These are phyloP conservation scores for Anaspis maculata DNA, from an alignment of 2,888 invertebrate genomes.

Conservation along the genomic window DNA sequence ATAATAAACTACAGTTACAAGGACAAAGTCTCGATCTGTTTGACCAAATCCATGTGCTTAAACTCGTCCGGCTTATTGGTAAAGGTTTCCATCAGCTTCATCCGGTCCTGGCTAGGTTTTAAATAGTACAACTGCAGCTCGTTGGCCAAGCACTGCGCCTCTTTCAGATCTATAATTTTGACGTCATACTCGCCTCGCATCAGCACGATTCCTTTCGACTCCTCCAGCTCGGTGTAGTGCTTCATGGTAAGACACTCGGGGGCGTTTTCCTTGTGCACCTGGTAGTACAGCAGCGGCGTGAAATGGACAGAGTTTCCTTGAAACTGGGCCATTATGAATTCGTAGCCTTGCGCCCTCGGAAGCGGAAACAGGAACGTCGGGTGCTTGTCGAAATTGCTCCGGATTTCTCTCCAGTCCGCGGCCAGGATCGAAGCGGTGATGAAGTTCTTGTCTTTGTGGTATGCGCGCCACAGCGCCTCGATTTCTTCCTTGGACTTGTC, in stretches of 20 bases:
- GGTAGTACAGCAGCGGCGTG: slow-evolving; percentile 77
- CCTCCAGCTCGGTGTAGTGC: slow-evolving; percentile 67
- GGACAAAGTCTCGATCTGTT: slow-evolving; percentile 61
- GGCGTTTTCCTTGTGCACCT: slow-evolving; percentile 82
- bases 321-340: slow-evolving; percentile 75
- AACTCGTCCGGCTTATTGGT: slow-evolving; percentile 64
- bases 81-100: slow-evolving; percentile 58
- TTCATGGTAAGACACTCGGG: slow-evolving; percentile 77
- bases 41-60: slow-evolving; percentile 73
- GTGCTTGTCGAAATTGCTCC: slow-evolving; percentile 6
- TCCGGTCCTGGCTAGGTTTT: slow-evolving; percentile 53
- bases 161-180: slow-evolving; percentile 64
- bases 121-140: slow-evolving; percentile 79
- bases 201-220: slow-evolving; percentile 64
- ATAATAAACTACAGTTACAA: no score
- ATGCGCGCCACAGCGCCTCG: slow-evolving; percentile 67
- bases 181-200: slow-evolving; percentile 83
- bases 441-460: slow-evolving; percentile 64
- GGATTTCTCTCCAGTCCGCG: slow-evolving; percentile 50
- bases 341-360: slow-evolving; percentile 75
- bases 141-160: slow-evolving; percentile 80
- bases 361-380: slow-evolving; percentile 72
- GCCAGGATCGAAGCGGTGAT: slow-evolving; percentile 65
- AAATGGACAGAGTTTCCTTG: slow-evolving; percentile 67
- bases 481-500: slow-evolving; percentile 67